Conservation (phyloP, 2,888 invertebrate genomes). For the Phengaris arion region DNA sequence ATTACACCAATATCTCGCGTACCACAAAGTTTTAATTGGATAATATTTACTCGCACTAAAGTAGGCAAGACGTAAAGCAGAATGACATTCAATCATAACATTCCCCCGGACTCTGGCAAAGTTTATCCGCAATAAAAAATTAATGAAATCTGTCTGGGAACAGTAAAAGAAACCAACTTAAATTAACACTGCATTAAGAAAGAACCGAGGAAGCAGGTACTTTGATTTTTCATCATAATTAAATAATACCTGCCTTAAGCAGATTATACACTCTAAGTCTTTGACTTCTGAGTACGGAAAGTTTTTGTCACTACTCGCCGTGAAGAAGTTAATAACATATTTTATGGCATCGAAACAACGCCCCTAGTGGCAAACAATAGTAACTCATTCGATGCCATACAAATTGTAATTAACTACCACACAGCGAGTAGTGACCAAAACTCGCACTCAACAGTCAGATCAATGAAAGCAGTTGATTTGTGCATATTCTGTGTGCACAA, state of each 20-base stretch:
- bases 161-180: slow-evolving; percentile 18
- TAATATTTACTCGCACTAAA: slow-evolving; percentile 7
- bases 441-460: no score
- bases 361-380: no score
- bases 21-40: slow-evolving; percentile 7
- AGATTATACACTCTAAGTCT: not conserved
- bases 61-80: slow-evolving; percentile 8
- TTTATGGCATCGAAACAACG: no score
- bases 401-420: no score
- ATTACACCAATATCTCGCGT: not conserved
- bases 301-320: no score
- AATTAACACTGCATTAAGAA: slow-evolving; percentile 28
- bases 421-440: no score
- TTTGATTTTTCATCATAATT: slow-evolving; percentile 38
- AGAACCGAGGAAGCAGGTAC: slow-evolving; percentile 29
- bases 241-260: slow-evolving; percentile 31
- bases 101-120: not conserved
- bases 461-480: no score
- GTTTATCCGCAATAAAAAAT: slow-evolving; percentile 17
- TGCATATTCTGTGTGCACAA: no score
- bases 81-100: slow-evolving; percentile 9
- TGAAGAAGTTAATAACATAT: no score
- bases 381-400: no score
- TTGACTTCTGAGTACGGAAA: no score
- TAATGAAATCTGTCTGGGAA: slow-evolving; percentile 27